These are phyloP conservation scores for Macrobrachium rosenbergii DNA, from an alignment of 1,140 invertebrate genomes.

Conservation along the genomic window DNA sequence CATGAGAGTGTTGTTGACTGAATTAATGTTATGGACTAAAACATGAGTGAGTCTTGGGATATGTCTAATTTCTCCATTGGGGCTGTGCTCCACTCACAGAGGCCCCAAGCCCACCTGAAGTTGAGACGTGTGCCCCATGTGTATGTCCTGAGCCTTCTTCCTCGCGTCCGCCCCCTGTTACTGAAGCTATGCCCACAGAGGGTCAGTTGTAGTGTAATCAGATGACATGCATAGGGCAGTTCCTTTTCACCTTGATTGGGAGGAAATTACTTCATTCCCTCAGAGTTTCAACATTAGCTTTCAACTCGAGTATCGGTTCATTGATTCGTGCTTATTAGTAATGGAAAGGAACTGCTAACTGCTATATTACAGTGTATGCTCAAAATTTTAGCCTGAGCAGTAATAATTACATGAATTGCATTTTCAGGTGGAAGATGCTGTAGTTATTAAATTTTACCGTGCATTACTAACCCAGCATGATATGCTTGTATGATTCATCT, in stretches of 20 bases:
- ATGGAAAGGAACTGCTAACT: too few relatives aligned
- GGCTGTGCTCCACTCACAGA: constrained; percentile 50
- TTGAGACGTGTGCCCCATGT: constrained; percentile 65
- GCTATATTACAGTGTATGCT: constrained; percentile 30
- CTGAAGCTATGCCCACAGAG: constrained; percentile 47
- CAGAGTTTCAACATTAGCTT: background rate
- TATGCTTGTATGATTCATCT: background rate
- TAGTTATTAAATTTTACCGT: constrained; percentile 9
- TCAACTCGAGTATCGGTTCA: too few relatives aligned
- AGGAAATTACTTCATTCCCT: background rate
- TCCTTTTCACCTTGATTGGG: background rate
- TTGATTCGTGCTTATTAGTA: background rate
- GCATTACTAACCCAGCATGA: constrained; percentile 57
- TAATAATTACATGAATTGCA: constrained; percentile 38
- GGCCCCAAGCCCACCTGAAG: constrained; percentile 45
- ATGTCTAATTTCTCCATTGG: constrained; percentile 24
- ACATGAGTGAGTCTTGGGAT: constrained; percentile 9
- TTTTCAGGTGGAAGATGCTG: constrained; percentile 49
- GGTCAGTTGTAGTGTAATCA: constrained; percentile 49
- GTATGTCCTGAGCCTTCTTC: constrained; percentile 62
- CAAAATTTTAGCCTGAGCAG: constrained; percentile 29
- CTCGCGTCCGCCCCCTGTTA: constrained; percentile 43
- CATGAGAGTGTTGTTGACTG: background rate
- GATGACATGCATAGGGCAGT: constrained; percentile 28
- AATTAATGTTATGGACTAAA: background rate